These are phyloP conservation scores for Listronotus bonariensis DNA, from an alignment of 1,140 invertebrate genomes.

Conservation along the genomic window DNA sequence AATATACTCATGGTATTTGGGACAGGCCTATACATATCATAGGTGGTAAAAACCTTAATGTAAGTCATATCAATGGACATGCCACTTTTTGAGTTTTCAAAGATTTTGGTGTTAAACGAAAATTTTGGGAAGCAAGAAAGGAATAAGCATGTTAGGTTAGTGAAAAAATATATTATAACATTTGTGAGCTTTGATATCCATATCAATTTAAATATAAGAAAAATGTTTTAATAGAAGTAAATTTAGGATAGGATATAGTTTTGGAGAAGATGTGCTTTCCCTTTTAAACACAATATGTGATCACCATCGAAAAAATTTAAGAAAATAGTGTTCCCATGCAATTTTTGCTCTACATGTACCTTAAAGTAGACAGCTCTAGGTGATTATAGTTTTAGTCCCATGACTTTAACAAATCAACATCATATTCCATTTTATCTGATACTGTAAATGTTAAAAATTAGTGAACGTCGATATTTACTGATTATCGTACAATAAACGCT, in stretches of 20 bases:
- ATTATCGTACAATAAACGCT: too few relatives aligned
- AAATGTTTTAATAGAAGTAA: slow-evolving; percentile 11
- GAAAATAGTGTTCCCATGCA: slow-evolving; percentile 2
- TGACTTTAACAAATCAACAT: slow-evolving; percentile 4
- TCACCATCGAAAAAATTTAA: background rate
- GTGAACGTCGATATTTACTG: too few relatives aligned
- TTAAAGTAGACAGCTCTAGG: slow-evolving; percentile 29
- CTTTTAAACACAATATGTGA: background rate
- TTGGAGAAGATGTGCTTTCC: background rate
- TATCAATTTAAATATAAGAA: slow-evolving; percentile 25
- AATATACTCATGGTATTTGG: background rate
- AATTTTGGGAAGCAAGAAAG: slow-evolving; percentile 26
- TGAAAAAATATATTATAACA: slow-evolving; percentile 32
- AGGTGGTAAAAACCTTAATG: slow-evolving; percentile 12
- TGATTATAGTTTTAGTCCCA: slow-evolving; percentile 20
- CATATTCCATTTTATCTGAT: background rate
- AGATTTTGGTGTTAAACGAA: slow-evolving; percentile 16
- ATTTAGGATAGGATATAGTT: slow-evolving; percentile 7
- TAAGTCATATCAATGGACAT: slow-evolving; percentile 30
- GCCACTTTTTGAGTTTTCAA: slow-evolving; percentile 26
- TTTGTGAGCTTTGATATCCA: slow-evolving; percentile 35
- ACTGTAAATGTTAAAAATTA: too few relatives aligned
- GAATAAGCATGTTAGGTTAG: slow-evolving; percentile 23
- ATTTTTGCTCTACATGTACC: slow-evolving; percentile 50
- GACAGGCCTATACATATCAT: slow-evolving; percentile 36